Evolutionary conservation across 2,888 invertebrate genomes (phyloP).

Genomic region (Amphipoea lucens): DNA sequence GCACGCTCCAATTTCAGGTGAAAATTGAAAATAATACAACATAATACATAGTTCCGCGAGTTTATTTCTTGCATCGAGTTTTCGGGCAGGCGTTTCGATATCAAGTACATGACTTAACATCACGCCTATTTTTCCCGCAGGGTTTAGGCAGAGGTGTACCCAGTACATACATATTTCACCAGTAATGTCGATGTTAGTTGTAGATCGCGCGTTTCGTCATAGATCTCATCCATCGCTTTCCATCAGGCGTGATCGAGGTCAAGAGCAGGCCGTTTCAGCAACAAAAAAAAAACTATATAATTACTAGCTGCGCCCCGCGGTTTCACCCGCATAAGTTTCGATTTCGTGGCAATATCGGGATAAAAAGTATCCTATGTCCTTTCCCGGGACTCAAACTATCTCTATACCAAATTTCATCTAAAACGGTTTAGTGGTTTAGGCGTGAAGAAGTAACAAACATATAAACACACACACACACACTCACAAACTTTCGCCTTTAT

Average conservation of each 20-base stretch:
- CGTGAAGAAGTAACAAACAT: no score
- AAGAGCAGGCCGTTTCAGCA: not conserved
- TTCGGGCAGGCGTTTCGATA: slow-evolving; percentile 14
- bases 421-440: no score
- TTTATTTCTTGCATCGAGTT: slow-evolving; percentile 9
- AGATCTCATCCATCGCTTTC: not conserved
- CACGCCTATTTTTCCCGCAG: not conserved
- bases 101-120: not conserved
- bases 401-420: no score
- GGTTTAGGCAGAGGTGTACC: not conserved
- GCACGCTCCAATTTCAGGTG: slow-evolving; percentile 19
- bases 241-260: no score
- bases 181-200: not conserved
- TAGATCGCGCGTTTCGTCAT: not conserved
- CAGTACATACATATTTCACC: not conserved
- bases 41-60: not conserved
- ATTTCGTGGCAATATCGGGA: no score
- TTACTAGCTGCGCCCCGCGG: no score
- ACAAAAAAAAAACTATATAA: not conserved
- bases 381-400: no score
- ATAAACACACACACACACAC: no score
- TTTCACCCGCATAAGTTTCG: no score
- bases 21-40: slow-evolving; percentile 25
- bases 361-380: no score
- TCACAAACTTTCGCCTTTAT: no score